Base-by-base conservation (phyloP, 2,113 vertebrate species). In the Corythaeola cristata region DNA sequence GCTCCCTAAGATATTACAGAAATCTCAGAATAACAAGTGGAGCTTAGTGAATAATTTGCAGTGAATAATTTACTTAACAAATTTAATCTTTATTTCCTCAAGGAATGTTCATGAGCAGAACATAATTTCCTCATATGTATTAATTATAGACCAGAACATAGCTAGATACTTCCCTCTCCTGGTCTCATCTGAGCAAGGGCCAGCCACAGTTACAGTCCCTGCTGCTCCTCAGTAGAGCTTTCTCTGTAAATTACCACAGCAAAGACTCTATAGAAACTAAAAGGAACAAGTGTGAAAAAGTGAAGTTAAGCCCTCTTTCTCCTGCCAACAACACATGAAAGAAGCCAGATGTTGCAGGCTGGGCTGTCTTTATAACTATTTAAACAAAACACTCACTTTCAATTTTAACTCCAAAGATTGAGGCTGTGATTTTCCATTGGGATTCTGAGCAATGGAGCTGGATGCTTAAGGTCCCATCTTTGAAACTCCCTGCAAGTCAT, bases 11-110 rank as follows among this genome's bases (percentile, higher is more conserved):
- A 88, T 93, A 79, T 50, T 85, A 67, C 67, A 85, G 64, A 85
- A 89, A 94, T 85, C 87, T 95, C 89, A 89, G 69, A 95, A 93
- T 82, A 95, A 81, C 62, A 88, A 91, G 85, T 59, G 81, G 74
- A 85, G 20, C 81, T 66, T 67, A 85, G 74, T 91, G 89, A 96
- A 79, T 93, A 94, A 95, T 92, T 95, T 93, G 87, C 73, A 91
- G 73, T 96, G 86, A 97, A 94, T 96, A 97, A 96, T 96, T 96
- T 95, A 94, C 91, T 90, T 85, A 85, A 89, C 30, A 95, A 93
- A 91, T 93, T 53, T 88, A 96, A 85, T 93, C 67, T 88, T 91
- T 96, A 93, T 94, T 95, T 96, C 93, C 96, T 96, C 63, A 55
- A 96, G 78, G 91, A 94, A 85, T 76, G 85, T 82, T 95, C 85